phyloP scores from a whole-genome alignment of 2,888 invertebrate species.

The Sarcophaga carnaria region DNA sequence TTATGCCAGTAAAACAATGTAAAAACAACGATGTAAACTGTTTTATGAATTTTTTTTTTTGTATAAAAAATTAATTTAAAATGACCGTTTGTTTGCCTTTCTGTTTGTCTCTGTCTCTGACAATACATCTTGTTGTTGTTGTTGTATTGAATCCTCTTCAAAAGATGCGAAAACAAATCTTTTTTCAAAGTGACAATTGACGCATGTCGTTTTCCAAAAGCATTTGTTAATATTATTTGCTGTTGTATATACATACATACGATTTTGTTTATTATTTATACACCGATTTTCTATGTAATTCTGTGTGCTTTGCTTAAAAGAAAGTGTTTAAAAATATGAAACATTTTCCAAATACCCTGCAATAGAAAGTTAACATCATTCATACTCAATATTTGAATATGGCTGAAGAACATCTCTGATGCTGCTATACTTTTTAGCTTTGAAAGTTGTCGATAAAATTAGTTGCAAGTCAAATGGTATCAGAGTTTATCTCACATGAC shows the following conservation, averaged over 20 bases:
- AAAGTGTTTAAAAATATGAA: constrained; percentile 44
- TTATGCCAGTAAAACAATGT: constrained; percentile 12
- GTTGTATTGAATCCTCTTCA: constrained; percentile 18
- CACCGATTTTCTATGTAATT: neutral
- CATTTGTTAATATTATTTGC: constrained; percentile 13
- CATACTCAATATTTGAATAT: no score
- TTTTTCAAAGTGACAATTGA: constrained; percentile 44
- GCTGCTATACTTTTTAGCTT: neutral
- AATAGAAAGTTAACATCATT: neutral
- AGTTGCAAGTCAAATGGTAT: no score
- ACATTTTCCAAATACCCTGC: constrained; percentile 6
- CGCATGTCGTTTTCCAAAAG: constrained; percentile 34
- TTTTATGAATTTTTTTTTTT: no score
- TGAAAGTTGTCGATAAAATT: no score
- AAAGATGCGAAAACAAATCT: neutral
- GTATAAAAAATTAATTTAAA: neutral
- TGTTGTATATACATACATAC: neutral
- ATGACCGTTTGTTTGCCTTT: neutral
- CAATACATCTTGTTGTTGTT: neutral
- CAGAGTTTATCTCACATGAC: no score
- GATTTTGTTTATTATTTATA: neutral
- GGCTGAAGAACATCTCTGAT: neutral
- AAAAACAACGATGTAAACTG: neutral
- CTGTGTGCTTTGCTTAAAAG: constrained; percentile 36
- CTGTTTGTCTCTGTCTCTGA: neutral